A percentile compares a stretch with the other conserved stretches of the same genome.
phyloP scores from a whole-genome alignment of 2,113 vertebrate genomes.

The Picathartes gymnocephalus region DNA sequence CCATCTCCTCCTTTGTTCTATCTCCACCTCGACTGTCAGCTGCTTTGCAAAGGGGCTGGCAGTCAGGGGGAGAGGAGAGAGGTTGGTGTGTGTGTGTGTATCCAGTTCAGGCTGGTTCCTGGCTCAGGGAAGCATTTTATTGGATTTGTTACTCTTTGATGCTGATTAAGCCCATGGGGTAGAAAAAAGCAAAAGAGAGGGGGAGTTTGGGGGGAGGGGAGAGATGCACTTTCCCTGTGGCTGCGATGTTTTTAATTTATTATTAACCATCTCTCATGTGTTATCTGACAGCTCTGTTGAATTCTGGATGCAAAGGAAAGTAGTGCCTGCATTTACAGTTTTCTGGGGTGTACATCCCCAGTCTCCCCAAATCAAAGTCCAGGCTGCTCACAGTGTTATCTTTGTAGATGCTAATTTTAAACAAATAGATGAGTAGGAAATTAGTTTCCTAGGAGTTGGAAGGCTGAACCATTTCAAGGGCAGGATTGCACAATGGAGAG shows the following conservation, averaged over 20 bases:
- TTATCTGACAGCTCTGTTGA: slow-evolving; percentile 58
- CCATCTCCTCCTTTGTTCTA: slow-evolving; percentile 50
- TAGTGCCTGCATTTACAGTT: slow-evolving; percentile 14
- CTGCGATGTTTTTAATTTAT: slow-evolving; percentile 74
- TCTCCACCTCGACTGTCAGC: slow-evolving; percentile 56
- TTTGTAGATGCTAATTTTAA: slow-evolving; percentile 50
- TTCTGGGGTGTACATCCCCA: not conserved
- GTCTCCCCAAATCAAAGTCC: slow-evolving; percentile 10
- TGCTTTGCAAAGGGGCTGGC: slow-evolving; percentile 55
- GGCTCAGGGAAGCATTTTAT: slow-evolving; percentile 76
- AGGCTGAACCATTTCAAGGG: not conserved
- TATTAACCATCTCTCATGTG: slow-evolving; percentile 73
- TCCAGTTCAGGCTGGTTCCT: slow-evolving; percentile 63
- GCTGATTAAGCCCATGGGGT: slow-evolving; percentile 76
- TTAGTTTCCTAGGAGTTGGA: not conserved
- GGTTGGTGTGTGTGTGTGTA: not conserved
- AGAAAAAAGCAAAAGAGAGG: slow-evolving; percentile 57
- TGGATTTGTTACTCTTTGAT: slow-evolving; percentile 81
- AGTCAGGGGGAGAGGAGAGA: not conserved
- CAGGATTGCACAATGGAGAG: not conserved
- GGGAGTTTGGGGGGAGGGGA: slow-evolving; percentile 18
- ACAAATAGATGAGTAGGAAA: slow-evolving; percentile 43
- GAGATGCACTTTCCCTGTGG: slow-evolving; percentile 54
- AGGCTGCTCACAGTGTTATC: not conserved
- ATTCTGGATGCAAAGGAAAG: slow-evolving; percentile 43